phyloP scores from a whole-genome alignment of 2,113 vertebrate species.

The Mormyrus lacerda region DNA sequence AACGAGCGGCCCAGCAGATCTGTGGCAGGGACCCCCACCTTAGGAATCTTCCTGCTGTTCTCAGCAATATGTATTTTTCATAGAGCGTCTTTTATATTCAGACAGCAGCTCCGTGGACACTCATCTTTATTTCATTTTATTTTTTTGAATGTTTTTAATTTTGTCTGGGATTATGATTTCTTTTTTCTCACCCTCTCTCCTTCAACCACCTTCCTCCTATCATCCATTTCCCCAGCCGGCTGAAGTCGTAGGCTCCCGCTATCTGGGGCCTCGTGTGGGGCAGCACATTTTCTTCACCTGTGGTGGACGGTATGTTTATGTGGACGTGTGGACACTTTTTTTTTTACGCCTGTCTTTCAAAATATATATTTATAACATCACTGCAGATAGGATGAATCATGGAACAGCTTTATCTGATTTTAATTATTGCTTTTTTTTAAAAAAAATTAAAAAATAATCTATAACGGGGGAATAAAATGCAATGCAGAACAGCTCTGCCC shows the following conservation, averaged over 20 bases:
- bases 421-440: not conserved
- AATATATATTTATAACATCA: not conserved
- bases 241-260: constrained; percentile 24
- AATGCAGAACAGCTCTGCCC: not conserved
- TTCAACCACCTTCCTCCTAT: constrained; percentile 21
- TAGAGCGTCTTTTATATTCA: constrained; percentile 60
- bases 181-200: constrained; percentile 19
- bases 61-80: constrained; percentile 58
- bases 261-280: not conserved
- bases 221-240: constrained; percentile 41
- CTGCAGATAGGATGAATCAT: not conserved
- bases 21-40: constrained; percentile 38
- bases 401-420: not conserved
- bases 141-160: constrained; percentile 58
- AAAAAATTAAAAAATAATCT: not conserved
- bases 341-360: not conserved
- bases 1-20: constrained; percentile 42
- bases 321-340: not conserved
- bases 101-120: constrained; percentile 47
- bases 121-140: constrained; percentile 67
- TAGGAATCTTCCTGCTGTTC: constrained; percentile 51
- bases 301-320: not conserved
- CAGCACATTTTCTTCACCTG: not conserved
- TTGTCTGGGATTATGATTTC: constrained; percentile 44
- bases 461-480: not conserved